Evolutionary conservation across 1,140 invertebrate genomes (phyloP).

Genomic region (Eueides isabella): DNA sequence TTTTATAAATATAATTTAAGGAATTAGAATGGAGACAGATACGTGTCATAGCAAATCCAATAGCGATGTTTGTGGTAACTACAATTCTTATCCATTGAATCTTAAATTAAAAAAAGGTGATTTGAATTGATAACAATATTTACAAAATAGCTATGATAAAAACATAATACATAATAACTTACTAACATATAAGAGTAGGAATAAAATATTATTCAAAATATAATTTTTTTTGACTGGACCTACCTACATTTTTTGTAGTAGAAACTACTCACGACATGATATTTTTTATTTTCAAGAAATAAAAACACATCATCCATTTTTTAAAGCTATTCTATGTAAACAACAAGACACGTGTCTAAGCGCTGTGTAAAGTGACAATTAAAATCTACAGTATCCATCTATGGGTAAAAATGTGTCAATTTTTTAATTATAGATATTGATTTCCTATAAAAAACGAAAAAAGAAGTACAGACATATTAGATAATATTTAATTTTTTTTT

Average conservation of each 20-base stretch:
- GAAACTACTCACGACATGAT: not conserved
- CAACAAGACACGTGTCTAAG: constrained; percentile 27
- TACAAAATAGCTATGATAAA: not conserved
- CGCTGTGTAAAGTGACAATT: constrained; percentile 13
- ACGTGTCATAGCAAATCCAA: not conserved
- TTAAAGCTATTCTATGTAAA: constrained; percentile 6
- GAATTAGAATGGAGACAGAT: not conserved
- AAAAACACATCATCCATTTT: not conserved
- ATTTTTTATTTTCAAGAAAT: not conserved
- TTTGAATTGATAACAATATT: too few relatives aligned
- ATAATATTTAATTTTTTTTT: not conserved
- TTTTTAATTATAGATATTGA: not conserved
- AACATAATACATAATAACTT: not conserved
- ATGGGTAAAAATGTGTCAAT: not conserved
- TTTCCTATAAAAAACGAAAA: not conserved
- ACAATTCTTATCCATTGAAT: not conserved
- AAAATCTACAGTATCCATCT: constrained; percentile 5
- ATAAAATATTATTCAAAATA: too few relatives aligned
- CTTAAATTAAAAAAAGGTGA: too few relatives aligned
- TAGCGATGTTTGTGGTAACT: not conserved
- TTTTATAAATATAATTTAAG: not conserved
- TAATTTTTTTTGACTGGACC: too few relatives aligned
- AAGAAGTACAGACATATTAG: not conserved
- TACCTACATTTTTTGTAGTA: too few relatives aligned
- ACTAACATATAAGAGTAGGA: too few relatives aligned